Percentiles rank a stretch among this genome's conserved stretches.
These are phyloP conservation scores for Fratercula arctica DNA, from an alignment of 2,797 vertebrate genomes.

Conservation along the genomic window DNA sequence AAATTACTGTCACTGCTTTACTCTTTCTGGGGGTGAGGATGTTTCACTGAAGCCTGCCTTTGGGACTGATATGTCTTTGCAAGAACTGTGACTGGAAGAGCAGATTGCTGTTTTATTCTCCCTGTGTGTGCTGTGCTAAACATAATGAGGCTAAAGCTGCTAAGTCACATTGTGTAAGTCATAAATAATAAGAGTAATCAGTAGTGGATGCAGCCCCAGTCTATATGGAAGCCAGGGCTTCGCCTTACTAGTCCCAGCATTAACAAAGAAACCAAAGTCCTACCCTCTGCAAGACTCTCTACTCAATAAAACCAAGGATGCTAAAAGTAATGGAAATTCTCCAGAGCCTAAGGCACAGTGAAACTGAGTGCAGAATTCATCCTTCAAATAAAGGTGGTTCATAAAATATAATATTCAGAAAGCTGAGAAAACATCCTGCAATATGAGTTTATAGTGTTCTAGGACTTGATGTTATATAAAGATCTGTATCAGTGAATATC, in stretches of 20 bases:
- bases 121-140: not conserved
- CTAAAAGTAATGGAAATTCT: not conserved
- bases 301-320: not conserved
- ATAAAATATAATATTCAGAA: constrained; percentile 30
- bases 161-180: not conserved
- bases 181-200: not conserved
- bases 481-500: not conserved
- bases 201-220: not conserved
- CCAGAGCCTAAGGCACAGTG: not conserved
- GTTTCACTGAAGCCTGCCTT: not conserved
- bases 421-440: constrained; percentile 20
- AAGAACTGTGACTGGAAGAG: not conserved
- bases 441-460: not conserved
- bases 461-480: not conserved
- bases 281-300: not conserved
- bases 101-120: not conserved
- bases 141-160: not conserved
- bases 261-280: not conserved
- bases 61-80: not conserved
- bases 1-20: not conserved
- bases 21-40: not conserved
- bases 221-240: not conserved
- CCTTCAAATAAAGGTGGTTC: not conserved
- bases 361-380: not conserved
- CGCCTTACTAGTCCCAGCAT: not conserved